Evolutionary conservation across 2,113 vertebrate genomes (phyloP), one percentile per base, ranked within the genome.

Genomic region (Bubo scandiacus): DNA sequence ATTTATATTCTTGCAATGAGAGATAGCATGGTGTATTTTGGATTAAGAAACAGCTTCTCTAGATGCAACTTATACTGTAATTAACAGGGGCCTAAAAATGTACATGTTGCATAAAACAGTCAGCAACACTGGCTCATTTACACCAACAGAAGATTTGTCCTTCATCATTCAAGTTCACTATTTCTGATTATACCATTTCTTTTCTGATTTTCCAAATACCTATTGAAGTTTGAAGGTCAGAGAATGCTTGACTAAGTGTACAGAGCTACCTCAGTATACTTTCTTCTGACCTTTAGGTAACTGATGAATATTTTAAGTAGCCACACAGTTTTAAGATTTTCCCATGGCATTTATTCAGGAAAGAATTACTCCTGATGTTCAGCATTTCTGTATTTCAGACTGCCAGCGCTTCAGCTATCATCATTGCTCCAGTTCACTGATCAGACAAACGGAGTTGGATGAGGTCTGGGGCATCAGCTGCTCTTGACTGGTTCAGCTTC

Each of bases 281-380:
- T 88, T 72, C 61, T 81, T 68, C 30, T 75, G 70, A 93, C 82
- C 49, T 97, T 91, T 88, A 90, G 36, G 58, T 79, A 85, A 79
- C 38, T 55, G 38, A 51, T 71, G 55, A 88, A 49, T 62, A 45
- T 83, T 92, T 86, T 62, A 81, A 89, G 57, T 40, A 77, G 54
- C 26, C 45, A 29, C 45, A 75, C 23, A 52, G 42, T 15, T 65
- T 92, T 43, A 67, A 88, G 52, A 45, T 49, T 26, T 91, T 80
- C 47, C 26, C 54, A 34, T 74, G 57, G n/a, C 61, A 65, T 94
- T 96, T 91, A n/a, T 74, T 94, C 49, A 61, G 36, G 52, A 84
- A 93, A 84, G 4, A 92, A 70, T 78, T 68, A 49, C 22, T 92
- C 52, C 71, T 52, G 34, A 34, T 59, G 10, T 81, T 92, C 58